These are phyloP conservation scores for Caenorhabditis sinica DNA, from an alignment of 2,888 invertebrate species.

Conservation along the genomic window DNA sequence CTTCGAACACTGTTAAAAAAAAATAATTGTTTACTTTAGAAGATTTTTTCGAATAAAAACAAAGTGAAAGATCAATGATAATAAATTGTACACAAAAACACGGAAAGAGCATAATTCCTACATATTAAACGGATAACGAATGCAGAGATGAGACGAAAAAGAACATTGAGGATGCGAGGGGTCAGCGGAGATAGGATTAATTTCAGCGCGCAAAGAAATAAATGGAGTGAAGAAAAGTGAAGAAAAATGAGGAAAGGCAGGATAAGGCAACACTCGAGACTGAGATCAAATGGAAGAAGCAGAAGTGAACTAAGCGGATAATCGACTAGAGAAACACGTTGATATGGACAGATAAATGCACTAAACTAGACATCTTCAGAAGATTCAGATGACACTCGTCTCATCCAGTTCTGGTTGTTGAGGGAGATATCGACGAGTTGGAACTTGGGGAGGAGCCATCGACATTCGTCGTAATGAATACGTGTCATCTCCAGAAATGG, in stretches of 20 bases:
- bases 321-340: constrained; percentile 50
- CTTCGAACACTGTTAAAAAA: not conserved
- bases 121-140: constrained; percentile 59
- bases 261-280: constrained; percentile 56
- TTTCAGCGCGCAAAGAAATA: not conserved
- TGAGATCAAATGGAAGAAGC: constrained; percentile 41
- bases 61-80: constrained; percentile 63
- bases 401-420: constrained; percentile 58
- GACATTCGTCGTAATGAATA: constrained; percentile 30
- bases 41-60: constrained; percentile 30
- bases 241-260: constrained; percentile 39
- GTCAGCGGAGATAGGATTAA: constrained; percentile 10
- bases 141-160: constrained; percentile 25
- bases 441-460: constrained; percentile 60
- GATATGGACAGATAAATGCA: constrained; percentile 32
- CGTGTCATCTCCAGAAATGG: constrained; percentile 59
- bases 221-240: constrained; percentile 28
- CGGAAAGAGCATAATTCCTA: constrained; percentile 41
- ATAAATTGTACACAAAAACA: constrained; percentile 58
- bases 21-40: constrained; percentile 1
- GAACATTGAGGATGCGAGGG: constrained; percentile 44
- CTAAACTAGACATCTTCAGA: not conserved
- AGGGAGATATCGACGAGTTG: constrained; percentile 54
- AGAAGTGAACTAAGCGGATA: constrained; percentile 56
- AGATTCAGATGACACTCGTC: constrained; percentile 55